Percentiles rank a stretch among this genome's conserved stretches.
Conservation (phyloP, 2,797 vertebrate species). For the Trachops cirrhosus region DNA sequence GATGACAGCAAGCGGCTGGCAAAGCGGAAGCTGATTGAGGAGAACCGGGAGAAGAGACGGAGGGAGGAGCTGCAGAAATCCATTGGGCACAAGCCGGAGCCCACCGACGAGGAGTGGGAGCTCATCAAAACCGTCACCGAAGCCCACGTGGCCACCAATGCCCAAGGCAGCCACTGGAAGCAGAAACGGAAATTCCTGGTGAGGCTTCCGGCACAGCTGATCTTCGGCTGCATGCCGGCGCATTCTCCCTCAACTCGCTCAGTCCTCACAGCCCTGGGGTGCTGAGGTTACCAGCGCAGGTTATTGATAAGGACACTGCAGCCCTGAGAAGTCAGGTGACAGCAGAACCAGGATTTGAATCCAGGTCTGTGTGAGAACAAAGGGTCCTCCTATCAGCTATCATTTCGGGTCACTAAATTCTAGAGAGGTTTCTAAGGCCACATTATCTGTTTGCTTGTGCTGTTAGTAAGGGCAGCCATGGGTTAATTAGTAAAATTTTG, state of each 20-base stretch:
- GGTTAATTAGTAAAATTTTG: neutral
- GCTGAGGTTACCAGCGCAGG: fast-evolving
- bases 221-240: fast-evolving
- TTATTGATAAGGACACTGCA: neutral
- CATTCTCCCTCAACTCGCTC: neutral
- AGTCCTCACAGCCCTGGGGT: neutral
- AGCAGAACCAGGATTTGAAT: neutral
- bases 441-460: neutral
- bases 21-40: conserved; percentile 97
- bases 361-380: neutral
- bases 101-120: conserved; percentile 96
- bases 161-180: conserved; percentile 99
- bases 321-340: neutral
- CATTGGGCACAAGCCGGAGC: conserved; percentile 92
- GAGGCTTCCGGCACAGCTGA: conserved; percentile 72
- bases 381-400: too few relatives aligned
- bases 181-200: conserved; percentile 99
- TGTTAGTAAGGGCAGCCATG: neutral
- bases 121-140: conserved; percentile 96
- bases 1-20: conserved; percentile 97
- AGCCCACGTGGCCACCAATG: conserved; percentile 97
- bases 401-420: neutral
- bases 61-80: conserved; percentile 94
- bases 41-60: conserved; percentile 94
- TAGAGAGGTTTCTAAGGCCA: neutral